Percentiles rank a stretch among this genome's conserved stretches.
These are phyloP conservation scores for Hydroisotoma schaefferi DNA, from an alignment of 2,888 invertebrate species.

Conservation along the genomic window DNA sequence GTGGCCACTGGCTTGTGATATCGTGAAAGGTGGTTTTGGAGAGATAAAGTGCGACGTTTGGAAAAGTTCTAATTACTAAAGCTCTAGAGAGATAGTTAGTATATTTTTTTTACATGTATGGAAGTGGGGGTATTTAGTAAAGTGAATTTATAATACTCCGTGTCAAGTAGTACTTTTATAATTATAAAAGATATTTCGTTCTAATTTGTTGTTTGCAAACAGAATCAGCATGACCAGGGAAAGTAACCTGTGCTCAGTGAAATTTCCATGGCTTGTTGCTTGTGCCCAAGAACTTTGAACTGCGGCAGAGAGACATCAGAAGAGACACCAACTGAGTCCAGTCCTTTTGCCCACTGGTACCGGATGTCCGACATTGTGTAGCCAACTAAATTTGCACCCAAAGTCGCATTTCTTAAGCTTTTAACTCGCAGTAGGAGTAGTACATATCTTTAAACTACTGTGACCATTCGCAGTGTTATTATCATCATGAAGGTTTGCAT, in stretches of 20 bases:
- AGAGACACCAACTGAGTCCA: conserved; percentile 91
- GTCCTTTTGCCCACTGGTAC: conserved; percentile 95
- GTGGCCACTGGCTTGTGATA: too few species aligned
- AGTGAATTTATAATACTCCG: too few species aligned
- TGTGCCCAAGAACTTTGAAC: conserved; percentile 96
- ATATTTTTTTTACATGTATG: too few species aligned
- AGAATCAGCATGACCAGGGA: conserved; percentile 1
- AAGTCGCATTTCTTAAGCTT: conserved; percentile 5
- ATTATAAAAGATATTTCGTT: too few species aligned
- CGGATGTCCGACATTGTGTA: conserved; percentile 97
- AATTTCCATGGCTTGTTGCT: conserved; percentile 93
- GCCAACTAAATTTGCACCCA: conserved; percentile 68
- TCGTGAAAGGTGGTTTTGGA: too few species aligned
- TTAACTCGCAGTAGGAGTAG: not conserved
- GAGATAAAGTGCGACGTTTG: too few species aligned
- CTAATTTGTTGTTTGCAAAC: too few species aligned
- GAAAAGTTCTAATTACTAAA: too few species aligned
- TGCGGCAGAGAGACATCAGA: conserved; percentile 94
- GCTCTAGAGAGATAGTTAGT: too few species aligned
- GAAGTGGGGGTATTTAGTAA: too few species aligned
- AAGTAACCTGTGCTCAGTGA: conserved; percentile 88
- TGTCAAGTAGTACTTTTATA: too few species aligned
- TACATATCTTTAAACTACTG: conserved; percentile 22
- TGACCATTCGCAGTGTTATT: conserved; percentile 48
- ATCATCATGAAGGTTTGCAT: conserved; percentile 29